phyloP scores from a whole-genome alignment of 2,888 invertebrate genomes.

The Drosophila longiperda region DNA sequence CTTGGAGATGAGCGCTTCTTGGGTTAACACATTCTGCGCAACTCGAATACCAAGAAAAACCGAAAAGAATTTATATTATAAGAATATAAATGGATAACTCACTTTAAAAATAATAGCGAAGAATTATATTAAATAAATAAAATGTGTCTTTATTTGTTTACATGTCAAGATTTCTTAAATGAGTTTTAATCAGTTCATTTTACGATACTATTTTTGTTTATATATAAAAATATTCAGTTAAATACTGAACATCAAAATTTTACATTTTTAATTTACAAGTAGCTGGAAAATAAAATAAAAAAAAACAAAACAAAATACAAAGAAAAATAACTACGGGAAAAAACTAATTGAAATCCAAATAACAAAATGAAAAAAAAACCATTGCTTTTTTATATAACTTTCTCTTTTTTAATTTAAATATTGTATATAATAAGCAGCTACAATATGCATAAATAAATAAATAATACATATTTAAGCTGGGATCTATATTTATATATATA shows the following conservation, averaged over 20 bases:
- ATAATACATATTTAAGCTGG: background rate
- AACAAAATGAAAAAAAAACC: background rate
- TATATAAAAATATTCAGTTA: too few species aligned
- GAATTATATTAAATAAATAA: background rate
- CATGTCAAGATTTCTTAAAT: background rate
- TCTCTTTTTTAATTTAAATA: background rate
- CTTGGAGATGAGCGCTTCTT: conserved; percentile 15
- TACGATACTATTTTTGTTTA: background rate
- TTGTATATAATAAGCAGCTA: background rate
- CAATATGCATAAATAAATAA: background rate
- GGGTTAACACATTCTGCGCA: background rate
- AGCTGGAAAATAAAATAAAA: too few species aligned
- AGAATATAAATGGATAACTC: background rate
- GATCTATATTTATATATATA: background rate
- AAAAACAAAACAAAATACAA: background rate
- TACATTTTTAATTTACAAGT: too few species aligned
- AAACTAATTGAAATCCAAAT: background rate
- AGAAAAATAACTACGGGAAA: too few species aligned
- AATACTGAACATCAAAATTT: too few species aligned
- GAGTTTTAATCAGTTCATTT: background rate
- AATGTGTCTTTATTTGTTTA: background rate
- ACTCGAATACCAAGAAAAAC: background rate
- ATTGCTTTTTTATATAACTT: background rate
- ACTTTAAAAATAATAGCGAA: background rate
- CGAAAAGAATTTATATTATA: background rate